These are phyloP conservation scores for Bombycilla garrulus DNA, from an alignment of 2,113 vertebrate genomes.

Conservation along the genomic window DNA sequence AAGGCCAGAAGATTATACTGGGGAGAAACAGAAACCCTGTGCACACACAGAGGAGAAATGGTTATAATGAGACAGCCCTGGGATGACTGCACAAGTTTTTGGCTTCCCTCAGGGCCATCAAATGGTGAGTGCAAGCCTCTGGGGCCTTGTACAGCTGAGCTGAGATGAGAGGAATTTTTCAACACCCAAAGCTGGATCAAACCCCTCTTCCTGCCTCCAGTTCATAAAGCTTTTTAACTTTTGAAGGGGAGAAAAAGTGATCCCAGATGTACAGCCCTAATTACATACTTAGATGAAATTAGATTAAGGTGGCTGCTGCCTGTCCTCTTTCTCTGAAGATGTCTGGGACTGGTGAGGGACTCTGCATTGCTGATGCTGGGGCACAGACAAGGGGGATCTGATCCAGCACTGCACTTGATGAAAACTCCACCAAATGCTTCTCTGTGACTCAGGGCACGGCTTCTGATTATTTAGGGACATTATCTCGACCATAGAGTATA, in stretches of 20 bases:
- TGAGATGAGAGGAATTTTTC: constrained; percentile 62
- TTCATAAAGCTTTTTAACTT: constrained; percentile 62
- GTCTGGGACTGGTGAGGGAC: not conserved
- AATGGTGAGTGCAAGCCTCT: constrained; percentile 8
- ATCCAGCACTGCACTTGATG: not conserved
- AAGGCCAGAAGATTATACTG: not conserved
- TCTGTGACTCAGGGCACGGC: not conserved
- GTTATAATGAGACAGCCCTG: not conserved
- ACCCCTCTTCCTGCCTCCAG: constrained; percentile 42
- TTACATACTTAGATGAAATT: constrained; percentile 67
- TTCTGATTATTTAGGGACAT: not conserved
- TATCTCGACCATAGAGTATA: not conserved
- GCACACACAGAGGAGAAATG: not conserved
- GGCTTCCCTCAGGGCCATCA: constrained; percentile 5
- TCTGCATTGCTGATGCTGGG: not conserved
- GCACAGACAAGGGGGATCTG: not conserved
- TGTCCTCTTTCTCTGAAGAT: constrained; percentile 43
- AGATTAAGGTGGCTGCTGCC: constrained; percentile 60
- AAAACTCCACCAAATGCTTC: not conserved
- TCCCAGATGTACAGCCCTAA: constrained; percentile 67
- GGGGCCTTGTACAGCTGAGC: constrained; percentile 19
- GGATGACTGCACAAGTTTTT: not conserved
- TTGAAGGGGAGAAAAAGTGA: constrained; percentile 62
- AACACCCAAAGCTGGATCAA: constrained; percentile 61
- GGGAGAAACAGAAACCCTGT: not conserved